Evolutionary conservation across 2,797 vertebrate genomes (phyloP).

Genomic region (Spheniscus humboldti): DNA sequence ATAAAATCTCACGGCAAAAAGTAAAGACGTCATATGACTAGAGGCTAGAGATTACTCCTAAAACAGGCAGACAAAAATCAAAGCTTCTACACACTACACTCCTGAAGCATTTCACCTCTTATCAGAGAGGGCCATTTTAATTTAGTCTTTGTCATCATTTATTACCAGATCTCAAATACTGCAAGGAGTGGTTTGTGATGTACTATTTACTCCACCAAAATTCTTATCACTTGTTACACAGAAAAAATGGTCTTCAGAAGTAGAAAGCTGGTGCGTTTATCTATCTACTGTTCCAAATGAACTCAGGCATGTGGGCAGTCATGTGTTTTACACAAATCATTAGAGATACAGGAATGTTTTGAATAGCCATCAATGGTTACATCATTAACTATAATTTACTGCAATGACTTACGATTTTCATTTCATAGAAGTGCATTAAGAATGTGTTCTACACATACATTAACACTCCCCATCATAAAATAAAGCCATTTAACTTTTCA

Average conservation of each 20-base stretch:
- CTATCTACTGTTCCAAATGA: background rate
- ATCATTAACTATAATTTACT: slow-evolving; percentile 57
- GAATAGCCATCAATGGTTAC: slow-evolving; percentile 44
- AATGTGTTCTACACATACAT: slow-evolving; percentile 62
- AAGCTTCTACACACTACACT: background rate
- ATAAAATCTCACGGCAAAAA: background rate
- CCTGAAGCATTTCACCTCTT: background rate
- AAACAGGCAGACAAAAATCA: background rate
- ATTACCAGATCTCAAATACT: background rate
- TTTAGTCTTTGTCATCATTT: background rate
- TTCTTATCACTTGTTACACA: background rate
- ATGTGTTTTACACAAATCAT: slow-evolving; percentile 60
- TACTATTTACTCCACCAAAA: background rate
- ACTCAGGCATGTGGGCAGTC: slow-evolving; percentile 44
- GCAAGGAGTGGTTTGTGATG: background rate
- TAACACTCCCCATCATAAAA: slow-evolving; percentile 60
- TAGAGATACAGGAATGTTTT: slow-evolving; percentile 51
- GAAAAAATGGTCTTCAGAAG: background rate
- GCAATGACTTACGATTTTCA: slow-evolving; percentile 45
- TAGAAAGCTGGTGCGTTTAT: background rate
- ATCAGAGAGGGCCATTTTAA: background rate
- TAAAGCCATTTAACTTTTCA: slow-evolving; percentile 54
- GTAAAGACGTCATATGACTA: background rate
- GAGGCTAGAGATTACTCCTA: background rate
- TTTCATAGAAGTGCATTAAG: slow-evolving; percentile 48